Conservation (phyloP, 2,113 vertebrate genomes). For the Scomber japonicus region DNA sequence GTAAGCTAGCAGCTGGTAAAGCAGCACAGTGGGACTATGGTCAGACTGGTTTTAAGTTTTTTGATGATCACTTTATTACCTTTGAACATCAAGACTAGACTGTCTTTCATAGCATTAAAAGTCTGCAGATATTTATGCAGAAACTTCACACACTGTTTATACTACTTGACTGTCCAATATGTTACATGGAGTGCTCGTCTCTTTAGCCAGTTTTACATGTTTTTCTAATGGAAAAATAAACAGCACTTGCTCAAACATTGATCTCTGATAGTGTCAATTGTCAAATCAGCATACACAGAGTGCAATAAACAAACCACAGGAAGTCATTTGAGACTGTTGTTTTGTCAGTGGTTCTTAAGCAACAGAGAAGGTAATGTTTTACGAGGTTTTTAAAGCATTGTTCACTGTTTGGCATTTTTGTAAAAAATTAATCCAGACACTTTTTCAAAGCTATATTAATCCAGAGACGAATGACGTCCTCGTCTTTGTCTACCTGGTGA, state of each 20-base stretch:
- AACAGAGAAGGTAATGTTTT: slow-evolving; percentile 23
- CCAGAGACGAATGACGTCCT: no score
- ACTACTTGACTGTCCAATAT: background rate
- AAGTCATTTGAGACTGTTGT: slow-evolving; percentile 36
- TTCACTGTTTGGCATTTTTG: slow-evolving; percentile 6
- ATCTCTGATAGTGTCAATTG: slow-evolving; percentile 20
- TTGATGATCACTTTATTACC: background rate
- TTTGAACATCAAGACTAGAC: background rate
- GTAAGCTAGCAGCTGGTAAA: background rate
- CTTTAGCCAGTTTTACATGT: background rate
- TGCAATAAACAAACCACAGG: slow-evolving; percentile 31
- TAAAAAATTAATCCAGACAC: background rate
- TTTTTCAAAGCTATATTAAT: background rate
- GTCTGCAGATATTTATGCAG: background rate
- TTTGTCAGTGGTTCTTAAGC: slow-evolving; percentile 50
- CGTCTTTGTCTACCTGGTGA: background rate
- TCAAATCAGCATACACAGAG: slow-evolving; percentile 19
- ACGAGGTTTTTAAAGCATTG: slow-evolving; percentile 23
- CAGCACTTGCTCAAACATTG: slow-evolving; percentile 7
- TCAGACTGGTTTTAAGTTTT: background rate
- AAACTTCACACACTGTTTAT: background rate
- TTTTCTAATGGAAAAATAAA: slow-evolving; percentile 50
- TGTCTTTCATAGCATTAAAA: background rate
- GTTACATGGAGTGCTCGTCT: background rate
- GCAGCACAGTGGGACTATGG: background rate